Base-by-base conservation (phyloP, 2,888 invertebrate species). In the Alloscopus bannaensis region DNA sequence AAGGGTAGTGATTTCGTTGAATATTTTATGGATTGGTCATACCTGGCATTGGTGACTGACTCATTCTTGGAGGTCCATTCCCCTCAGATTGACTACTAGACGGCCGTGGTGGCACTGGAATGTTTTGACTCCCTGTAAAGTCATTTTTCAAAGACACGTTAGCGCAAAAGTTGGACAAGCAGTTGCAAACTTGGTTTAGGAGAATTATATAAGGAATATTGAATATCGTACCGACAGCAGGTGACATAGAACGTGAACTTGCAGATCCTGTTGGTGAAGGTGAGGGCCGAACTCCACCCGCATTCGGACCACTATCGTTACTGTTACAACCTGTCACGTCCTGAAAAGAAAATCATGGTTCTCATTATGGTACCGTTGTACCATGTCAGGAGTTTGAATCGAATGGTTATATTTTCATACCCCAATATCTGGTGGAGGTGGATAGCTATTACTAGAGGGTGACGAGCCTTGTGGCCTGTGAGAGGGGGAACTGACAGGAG, bases 171-270 rank as follows among this genome's bases (percentile, higher is more conserved):
- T n/a, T 18, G 22, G 6, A 11, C 8, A 68, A 68, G n/a, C 6
- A 16, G 4, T 11, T 26, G 26, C 8, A 59, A 22, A 59, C 11
- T 26, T 59, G 11, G 11, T 16, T 11, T 26, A n/a, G n/a, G n/a
- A n/a, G n/a, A 24, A n/a, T 57, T 57, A 57, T 20, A 11, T 26
- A 26, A 57, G 6, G 26, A 62, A 50, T 1, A 50, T 36, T 36
- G 6, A 8, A 8, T 36, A 8, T 6, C 95, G 91, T 88, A 96
- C 96, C 96, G 90, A 96, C 95, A 91, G 97, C 97, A 88, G 98
- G 97, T 90, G 98, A 97, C 95, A 97, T 97, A 90, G 97, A 97
- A 91, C 97, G 93, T 87, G 97, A 97, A 89, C 95, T 95, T 88
- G 94, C 94, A 87, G 95, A 95, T 89, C 96, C 95, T 88, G 96